A percentile compares a stretch with the other conserved stretches of the same genome.
phyloP scores from a whole-genome alignment of 2,888 invertebrate genomes.

The Uloborus plumipes region DNA sequence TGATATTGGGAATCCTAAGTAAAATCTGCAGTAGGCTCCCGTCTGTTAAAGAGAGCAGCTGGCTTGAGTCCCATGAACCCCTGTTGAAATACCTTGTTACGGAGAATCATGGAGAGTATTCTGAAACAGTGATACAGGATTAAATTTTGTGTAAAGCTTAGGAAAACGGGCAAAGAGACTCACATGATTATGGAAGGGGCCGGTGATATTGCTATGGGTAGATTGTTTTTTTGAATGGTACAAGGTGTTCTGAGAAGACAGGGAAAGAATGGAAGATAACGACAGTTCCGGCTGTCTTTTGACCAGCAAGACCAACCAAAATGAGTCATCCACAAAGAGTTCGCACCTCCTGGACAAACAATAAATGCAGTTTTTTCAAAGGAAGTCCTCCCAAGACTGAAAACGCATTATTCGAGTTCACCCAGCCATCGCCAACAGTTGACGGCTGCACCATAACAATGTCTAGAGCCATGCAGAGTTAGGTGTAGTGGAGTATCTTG shows the following conservation, averaged over 20 bases:
- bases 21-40: not conserved
- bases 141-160: slow-evolving; percentile 7
- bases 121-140: not conserved
- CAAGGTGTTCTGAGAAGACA: not conserved
- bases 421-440: too few relatives aligned
- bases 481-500: too few relatives aligned
- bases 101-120: not conserved
- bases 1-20: not conserved
- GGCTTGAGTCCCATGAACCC: not conserved
- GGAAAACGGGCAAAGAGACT: not conserved
- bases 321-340: too few relatives aligned
- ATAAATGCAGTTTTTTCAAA: too few relatives aligned
- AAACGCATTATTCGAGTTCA: not conserved
- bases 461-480: too few relatives aligned
- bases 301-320: not conserved
- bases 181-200: too few relatives aligned
- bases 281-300: not conserved
- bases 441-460: too few relatives aligned
- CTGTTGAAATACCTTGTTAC: not conserved
- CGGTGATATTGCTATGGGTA: not conserved
- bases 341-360: too few relatives aligned
- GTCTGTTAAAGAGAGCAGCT: not conserved
- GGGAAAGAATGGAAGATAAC: not conserved
- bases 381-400: not conserved
- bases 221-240: slow-evolving; percentile 2